Percentiles rank a stretch among this genome's conserved stretches.
These are phyloP conservation scores for Ataeniobius toweri DNA, from an alignment of 2,797 vertebrate species.

Conservation along the genomic window DNA sequence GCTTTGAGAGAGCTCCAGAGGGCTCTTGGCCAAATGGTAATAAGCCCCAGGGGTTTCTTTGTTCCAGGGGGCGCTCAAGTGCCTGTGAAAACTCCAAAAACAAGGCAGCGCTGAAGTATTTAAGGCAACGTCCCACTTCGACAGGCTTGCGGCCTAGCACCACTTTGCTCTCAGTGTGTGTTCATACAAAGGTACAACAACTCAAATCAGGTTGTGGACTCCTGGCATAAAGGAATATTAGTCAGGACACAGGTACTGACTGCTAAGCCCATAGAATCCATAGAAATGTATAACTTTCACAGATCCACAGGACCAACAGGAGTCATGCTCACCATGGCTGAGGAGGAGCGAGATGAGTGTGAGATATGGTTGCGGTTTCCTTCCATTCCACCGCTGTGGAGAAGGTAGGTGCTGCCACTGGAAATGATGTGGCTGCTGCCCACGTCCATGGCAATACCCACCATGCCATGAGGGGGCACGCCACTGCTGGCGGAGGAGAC, in stretches of 20 bases:
- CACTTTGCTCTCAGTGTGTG: conserved; percentile 42
- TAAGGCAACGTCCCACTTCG: conserved; percentile 70
- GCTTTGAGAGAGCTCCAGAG: conserved; percentile 76
- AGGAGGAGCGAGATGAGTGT: conserved; percentile 93
- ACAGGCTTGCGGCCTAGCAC: conserved; percentile 48
- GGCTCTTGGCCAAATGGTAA: conserved; percentile 81
- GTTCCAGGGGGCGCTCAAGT: conserved; percentile 78
- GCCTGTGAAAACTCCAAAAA: conserved; percentile 80
- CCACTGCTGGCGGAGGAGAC: conserved; percentile 88
- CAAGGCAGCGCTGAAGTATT: conserved; percentile 79
- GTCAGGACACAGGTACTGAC: conserved; percentile 29
- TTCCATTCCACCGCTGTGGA: conserved; percentile 92
- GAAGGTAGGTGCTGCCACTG: conserved; percentile 93
- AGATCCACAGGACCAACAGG: background rate
- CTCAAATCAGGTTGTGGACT: conserved; percentile 41
- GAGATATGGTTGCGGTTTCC: conserved; percentile 89
- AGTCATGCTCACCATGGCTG: conserved; percentile 89
- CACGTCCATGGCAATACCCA: conserved; percentile 96
- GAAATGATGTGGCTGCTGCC: conserved; percentile 93
- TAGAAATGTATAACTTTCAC: background rate
- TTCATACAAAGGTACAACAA: conserved; percentile 45
- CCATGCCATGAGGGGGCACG: conserved; percentile 91
- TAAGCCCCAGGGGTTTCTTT: conserved; percentile 80
- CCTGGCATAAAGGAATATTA: conserved; percentile 14
- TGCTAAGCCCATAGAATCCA: conserved; percentile 12